Percentiles rank a stretch among this genome's conserved stretches.
Evolutionary conservation across 2,797 vertebrate genomes (phyloP).

Genomic region (Adrianichthys oophorus): DNA sequence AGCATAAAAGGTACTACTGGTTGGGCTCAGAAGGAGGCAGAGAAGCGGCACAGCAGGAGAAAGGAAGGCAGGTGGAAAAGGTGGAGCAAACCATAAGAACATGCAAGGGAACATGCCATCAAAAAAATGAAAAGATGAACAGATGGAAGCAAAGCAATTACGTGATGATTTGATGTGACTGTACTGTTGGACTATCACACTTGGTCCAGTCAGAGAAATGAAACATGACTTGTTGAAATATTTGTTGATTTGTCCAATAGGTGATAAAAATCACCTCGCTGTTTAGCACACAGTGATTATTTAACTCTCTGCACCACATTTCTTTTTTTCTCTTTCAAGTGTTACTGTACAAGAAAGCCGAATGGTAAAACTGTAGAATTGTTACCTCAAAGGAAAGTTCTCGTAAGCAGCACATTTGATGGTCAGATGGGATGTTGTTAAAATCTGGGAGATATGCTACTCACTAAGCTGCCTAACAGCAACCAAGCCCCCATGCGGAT

Average conservation of each 20-base stretch:
- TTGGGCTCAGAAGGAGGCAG: constrained; percentile 46
- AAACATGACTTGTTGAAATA: constrained; percentile 19
- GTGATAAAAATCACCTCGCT: constrained; percentile 7
- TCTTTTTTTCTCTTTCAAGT: constrained; percentile 12
- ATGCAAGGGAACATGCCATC: constrained; percentile 34
- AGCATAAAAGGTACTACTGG: constrained; percentile 58
- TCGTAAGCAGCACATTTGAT: constrained; percentile 49
- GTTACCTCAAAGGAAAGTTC: constrained; percentile 38
- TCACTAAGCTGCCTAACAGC: constrained; percentile 69
- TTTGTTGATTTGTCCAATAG: constrained; percentile 4
- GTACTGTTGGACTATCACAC: constrained; percentile 42
- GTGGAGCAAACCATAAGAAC: constrained; percentile 52
- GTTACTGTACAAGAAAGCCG: constrained; percentile 25
- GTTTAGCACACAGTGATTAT: constrained; percentile 22
- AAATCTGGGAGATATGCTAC: constrained; percentile 63
- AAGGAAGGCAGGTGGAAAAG: constrained; percentile 51
- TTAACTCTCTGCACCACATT: constrained; percentile 20
- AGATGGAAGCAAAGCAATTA: constrained; percentile 45
- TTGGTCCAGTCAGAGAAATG: constrained; percentile 34
- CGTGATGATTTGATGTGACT: constrained; percentile 42
- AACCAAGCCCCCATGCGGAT: constrained; percentile 53
- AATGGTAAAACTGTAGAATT: constrained; percentile 55
- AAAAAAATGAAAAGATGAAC: constrained; percentile 42
- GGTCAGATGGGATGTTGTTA: constrained; percentile 67
- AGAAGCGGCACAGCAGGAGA: constrained; percentile 54